These are phyloP conservation scores for Bombus impatiens DNA, from an alignment of 1,140 invertebrate species.

Conservation along the genomic window DNA sequence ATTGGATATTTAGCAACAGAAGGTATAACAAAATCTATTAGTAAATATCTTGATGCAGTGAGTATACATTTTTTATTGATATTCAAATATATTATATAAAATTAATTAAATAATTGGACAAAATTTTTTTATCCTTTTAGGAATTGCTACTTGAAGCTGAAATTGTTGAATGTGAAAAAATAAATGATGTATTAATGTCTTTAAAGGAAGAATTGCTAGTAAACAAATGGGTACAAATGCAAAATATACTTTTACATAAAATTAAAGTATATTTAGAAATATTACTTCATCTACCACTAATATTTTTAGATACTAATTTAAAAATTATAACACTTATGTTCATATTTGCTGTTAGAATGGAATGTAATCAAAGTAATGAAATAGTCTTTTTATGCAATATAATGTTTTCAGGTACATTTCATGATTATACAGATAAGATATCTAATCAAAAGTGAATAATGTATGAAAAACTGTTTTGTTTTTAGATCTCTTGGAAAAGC, in stretches of 20 bases:
- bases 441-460: constrained; percentile 3
- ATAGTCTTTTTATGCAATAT: constrained; percentile 61
- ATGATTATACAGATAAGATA: constrained; percentile 6
- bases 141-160: constrained; percentile 53
- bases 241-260: constrained; percentile 34
- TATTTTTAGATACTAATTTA: constrained; percentile 60
- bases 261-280: constrained; percentile 67
- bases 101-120: constrained; percentile 27
- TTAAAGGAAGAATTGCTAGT: constrained; percentile 56
- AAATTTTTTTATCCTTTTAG: constrained; percentile 42
- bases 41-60: constrained; percentile 61
- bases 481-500: constrained; percentile 64
- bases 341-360: constrained; percentile 67
- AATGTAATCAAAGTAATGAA: constrained; percentile 53
- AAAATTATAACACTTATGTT: constrained; percentile 67
- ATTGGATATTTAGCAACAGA: constrained; percentile 50
- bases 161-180: constrained; percentile 50
- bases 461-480: constrained; percentile 10
- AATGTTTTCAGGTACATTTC: constrained; percentile 69
- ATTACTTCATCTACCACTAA: constrained; percentile 66
- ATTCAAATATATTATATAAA: constrained; percentile 26
- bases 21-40: constrained; percentile 58
- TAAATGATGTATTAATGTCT: constrained; percentile 48
- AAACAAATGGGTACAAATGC: constrained; percentile 56
- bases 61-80: constrained; percentile 43